phyloP scores from a whole-genome alignment of 2,113 vertebrate species.

The Ovis aries region ARS-UI_Ramb_v3.0 NC_056074.1:14324501-14325000 shows the following conservation, averaged over 20 bases:
- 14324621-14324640: conserved; percentile 59
- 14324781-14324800: conserved; percentile 49
- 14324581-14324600: conserved; percentile 27
- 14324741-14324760: neutral
- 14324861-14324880: neutral
- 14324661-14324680: conserved; percentile 64
- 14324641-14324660: conserved; percentile 56
- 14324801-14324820: conserved; percentile 11
- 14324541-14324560: conserved; percentile 46
- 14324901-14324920: neutral
- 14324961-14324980: neutral
- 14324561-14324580: conserved; percentile 56
- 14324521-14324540: neutral
- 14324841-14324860: neutral
- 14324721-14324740: conserved; percentile 50
- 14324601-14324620: conserved; percentile 24
- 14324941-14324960: neutral
- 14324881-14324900: neutral
- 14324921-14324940: neutral
- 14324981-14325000: neutral
- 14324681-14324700: conserved; percentile 54
- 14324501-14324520: conserved; percentile 39
- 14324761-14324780: neutral
- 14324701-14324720: conserved; percentile 48
- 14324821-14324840: neutral